These are phyloP conservation scores for Menidia menidia DNA, from an alignment of 2,797 vertebrate genomes.

Conservation along the genomic window DNA sequence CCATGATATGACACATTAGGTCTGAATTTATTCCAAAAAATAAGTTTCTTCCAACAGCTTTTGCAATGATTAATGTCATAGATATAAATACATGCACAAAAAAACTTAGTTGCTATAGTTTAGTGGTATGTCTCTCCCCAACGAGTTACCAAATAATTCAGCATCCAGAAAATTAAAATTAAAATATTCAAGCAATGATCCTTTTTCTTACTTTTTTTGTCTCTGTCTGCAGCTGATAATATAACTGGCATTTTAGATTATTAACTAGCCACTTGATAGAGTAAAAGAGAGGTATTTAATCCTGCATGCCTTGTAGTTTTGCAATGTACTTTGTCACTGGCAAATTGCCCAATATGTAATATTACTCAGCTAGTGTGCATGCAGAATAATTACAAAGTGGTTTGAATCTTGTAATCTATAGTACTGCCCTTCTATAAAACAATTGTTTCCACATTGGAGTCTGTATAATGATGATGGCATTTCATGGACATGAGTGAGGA, in stretches of 20 bases:
- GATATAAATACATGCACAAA: neutral
- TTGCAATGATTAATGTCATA: neutral
- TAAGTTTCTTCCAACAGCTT: neutral
- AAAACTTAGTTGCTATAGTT: neutral
- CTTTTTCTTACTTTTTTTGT: neutral
- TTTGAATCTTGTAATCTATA: constrained; percentile 12
- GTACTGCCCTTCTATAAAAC: neutral
- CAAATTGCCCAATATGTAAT: neutral
- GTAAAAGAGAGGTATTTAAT: constrained; percentile 4
- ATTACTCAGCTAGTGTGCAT: constrained; percentile 1
- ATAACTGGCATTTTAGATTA: neutral
- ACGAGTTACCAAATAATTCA: neutral
- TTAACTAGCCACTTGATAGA: neutral
- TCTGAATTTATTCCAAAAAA: neutral
- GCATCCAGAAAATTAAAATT: no score
- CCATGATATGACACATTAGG: neutral
- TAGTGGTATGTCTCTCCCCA: neutral
- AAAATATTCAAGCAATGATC: no score
- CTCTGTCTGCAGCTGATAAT: neutral
- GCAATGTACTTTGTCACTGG: constrained; percentile 5
- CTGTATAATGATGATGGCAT: constrained; percentile 10
- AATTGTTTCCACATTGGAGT: constrained; percentile 13
- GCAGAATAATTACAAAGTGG: constrained; percentile 12
- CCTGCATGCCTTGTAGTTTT: constrained; percentile 2
- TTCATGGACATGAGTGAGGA: neutral